phyloP scores from a whole-genome alignment of 2,113 vertebrate species.

The Malurus cyaneus region DNA sequence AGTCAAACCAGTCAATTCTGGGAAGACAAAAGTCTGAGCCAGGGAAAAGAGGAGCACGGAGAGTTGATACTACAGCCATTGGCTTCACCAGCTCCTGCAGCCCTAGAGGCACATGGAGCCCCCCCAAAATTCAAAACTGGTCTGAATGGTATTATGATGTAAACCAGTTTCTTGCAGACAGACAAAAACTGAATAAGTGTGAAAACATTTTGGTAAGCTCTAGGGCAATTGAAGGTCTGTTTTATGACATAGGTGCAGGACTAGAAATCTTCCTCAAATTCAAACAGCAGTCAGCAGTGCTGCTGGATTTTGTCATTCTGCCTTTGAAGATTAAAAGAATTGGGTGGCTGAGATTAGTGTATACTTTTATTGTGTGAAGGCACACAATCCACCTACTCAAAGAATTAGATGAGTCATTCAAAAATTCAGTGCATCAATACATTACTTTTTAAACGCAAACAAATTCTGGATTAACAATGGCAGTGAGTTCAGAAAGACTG shows the following conservation, averaged over 20 bases:
- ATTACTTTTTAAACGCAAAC: slow-evolving; percentile 27
- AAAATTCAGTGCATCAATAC: slow-evolving; percentile 26
- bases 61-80: not conserved
- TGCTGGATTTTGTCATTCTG: not conserved
- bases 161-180: not conserved
- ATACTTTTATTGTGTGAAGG: not conserved
- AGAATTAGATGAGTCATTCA: slow-evolving; percentile 60
- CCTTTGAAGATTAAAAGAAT: slow-evolving; percentile 41
- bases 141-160: not conserved
- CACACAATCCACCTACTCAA: slow-evolving; percentile 34
- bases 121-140: not conserved
- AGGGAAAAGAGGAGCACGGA: not conserved
- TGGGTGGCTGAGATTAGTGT: slow-evolving; percentile 8
- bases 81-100: not conserved
- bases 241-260: not conserved
- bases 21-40: not conserved
- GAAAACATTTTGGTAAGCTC: not conserved
- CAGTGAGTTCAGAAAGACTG: not conserved
- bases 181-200: not conserved
- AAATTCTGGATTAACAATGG: not conserved
- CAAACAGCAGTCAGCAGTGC: not conserved
- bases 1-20: not conserved
- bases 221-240: not conserved
- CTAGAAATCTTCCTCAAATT: not conserved
- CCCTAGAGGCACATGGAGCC: not conserved